Base-by-base conservation (phyloP, 2,888 invertebrate species). In the Clistopyga incitator region DNA sequence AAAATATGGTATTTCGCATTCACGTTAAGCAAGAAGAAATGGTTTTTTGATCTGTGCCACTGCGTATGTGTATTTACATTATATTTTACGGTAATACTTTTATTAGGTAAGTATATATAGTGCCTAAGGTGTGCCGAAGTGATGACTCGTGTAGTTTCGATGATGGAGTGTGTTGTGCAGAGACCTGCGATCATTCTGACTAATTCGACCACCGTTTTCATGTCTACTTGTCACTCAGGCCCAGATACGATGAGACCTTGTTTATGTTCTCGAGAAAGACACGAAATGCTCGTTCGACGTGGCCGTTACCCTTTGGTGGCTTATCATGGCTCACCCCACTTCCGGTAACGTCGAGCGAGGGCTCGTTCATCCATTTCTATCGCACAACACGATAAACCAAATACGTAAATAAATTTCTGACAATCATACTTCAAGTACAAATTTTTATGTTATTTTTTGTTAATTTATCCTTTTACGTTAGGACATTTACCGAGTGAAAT, bases 201-300 rank as follows among this genome's bases (percentile, higher is more conserved):
- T 65, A 56, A 70, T 71, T 42, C 11, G 29, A 34, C 34, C 6
- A 34, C 34, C 61, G n/a, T 34, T 34, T n/a, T 34, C 34, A 13
- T 29, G 15, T 81, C 87, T 88, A 90, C 71, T 88, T 87, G 86
- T 87, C 86, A 75, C 80, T 78, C 82, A 88, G 85, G 78, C 87
- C 90, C 78, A 90, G 87, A 88, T 88, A 90, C 80, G 89, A 87
- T 82, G 89, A 87, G 82, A 90, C 86, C 84, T 88, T 89, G 78
- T 88, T 87, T 86, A 90, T 82, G 85, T 87, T 90, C 82, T 90
- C 88, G 86, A 85, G 86, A 87, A 90, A 90, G 86, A 90, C 85
- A 85, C 85, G 87, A 71, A 86, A 88, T 77, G 85, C 87, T 84
- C 87, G 86, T 65, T 87, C 68, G 67, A 82, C 38, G 67, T 81